Percentiles rank a stretch among this genome's conserved stretches.
These are phyloP conservation scores for Cottoperca gobio DNA, from an alignment of 2,797 vertebrate species.

Conservation along the genomic window DNA sequence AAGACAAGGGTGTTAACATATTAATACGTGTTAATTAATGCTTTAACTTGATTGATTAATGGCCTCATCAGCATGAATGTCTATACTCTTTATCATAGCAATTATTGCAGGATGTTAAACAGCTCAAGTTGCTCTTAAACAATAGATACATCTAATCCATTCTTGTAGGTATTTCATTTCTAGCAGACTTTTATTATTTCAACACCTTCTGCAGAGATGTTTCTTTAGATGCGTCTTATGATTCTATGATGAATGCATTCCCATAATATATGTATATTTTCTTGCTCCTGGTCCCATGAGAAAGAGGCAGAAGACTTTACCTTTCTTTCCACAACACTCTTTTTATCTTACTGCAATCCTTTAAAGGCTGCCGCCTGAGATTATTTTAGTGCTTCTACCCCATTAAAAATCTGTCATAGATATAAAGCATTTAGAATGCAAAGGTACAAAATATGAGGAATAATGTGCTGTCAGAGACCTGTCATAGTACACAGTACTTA, in stretches of 20 bases:
- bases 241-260: neutral
- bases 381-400: neutral
- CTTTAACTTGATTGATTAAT: constrained; percentile 50
- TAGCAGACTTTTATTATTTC: constrained; percentile 2
- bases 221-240: constrained; percentile 2
- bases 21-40: constrained; percentile 50
- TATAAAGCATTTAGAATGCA: constrained; percentile 29
- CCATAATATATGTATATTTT: neutral
- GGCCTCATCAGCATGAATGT: constrained; percentile 37
- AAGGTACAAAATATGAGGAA: constrained; percentile 23
- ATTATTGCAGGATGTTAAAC: constrained; percentile 32
- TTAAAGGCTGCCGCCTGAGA: constrained; percentile 24
- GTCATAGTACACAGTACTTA: constrained; percentile 11
- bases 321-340: constrained; percentile 6
- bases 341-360: constrained; percentile 32
- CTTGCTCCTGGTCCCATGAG: neutral
- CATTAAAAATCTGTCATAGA: constrained; percentile 37
- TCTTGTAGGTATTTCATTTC: constrained; percentile 8
- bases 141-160: constrained; percentile 9
- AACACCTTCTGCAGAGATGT: constrained; percentile 7
- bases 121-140: constrained; percentile 36
- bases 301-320: constrained; percentile 12
- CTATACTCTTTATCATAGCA: constrained; percentile 24
- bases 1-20: constrained; percentile 44
- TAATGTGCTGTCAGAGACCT: constrained; percentile 10